Evolutionary conservation across 2,797 vertebrate genomes (phyloP).

Genomic region (Leptodactylus fallax): DNA sequence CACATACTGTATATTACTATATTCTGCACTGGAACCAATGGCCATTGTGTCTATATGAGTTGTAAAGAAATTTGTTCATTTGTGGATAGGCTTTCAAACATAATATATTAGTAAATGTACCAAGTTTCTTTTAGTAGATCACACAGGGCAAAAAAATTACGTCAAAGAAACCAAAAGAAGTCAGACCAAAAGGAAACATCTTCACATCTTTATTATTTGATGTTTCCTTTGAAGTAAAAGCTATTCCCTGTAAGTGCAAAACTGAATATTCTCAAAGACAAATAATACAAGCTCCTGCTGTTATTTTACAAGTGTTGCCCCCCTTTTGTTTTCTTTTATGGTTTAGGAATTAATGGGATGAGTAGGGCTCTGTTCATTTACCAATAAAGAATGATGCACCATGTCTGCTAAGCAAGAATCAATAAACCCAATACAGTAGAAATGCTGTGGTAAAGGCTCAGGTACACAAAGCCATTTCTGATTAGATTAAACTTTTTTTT

Average conservation of each 20-base stretch:
- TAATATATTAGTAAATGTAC: neutral
- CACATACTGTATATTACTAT: neutral
- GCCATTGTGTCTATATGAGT: neutral
- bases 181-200: neutral
- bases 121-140: neutral
- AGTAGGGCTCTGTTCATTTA: neutral
- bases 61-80: too few relatives aligned
- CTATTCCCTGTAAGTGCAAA: neutral
- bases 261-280: constrained; percentile 33
- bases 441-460: neutral
- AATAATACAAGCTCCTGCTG: constrained; percentile 14
- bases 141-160: neutral
- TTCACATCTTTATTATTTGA: constrained; percentile 30
- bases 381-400: neutral
- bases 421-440: neutral
- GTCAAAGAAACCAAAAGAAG: neutral
- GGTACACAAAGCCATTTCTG: neutral
- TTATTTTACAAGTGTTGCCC: neutral
- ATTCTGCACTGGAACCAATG: neutral
- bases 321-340: neutral
- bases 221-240: neutral
- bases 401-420: neutral
- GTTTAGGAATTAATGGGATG: neutral
- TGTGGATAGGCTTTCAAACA: neutral
- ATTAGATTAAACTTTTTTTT: too few relatives aligned